Base-by-base conservation (phyloP, 2,888 invertebrate genomes). In the Danaus chrysippus region DNA sequence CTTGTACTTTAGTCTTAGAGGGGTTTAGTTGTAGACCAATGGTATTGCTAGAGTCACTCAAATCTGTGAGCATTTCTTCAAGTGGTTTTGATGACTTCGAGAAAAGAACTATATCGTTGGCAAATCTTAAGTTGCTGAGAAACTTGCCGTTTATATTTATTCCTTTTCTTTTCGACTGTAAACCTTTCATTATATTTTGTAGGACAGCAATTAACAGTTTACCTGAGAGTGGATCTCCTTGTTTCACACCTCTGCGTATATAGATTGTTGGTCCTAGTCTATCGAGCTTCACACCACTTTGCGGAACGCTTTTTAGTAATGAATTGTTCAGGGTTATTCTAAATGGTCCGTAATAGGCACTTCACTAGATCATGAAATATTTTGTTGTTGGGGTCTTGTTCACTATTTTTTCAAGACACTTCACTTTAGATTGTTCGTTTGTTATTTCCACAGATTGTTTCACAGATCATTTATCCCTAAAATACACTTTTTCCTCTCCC, bases 61-160 rank as follows among this genome's bases (percentile, higher is more conserved):
- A 17, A 52, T 52, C 52, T 52, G 13, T 52, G 12, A 52, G 52
- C 52, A 52, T 52, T 52, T 52, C 52, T 52, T 52, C 15, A 13
- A 52, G 52, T 52, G 5, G 52, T 52, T 52, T 52, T 46, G 58
- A 13, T 49, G 46, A 17, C 12, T 46, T 19, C 2, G 34, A n/a
- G 49, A 49, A 49, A 11, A 62, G n/a, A n/a, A n/a, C 42, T 9
- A 65, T 43, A 41, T 64, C 67, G 54, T 67, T 64, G 12, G 67
- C 64, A 49, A 67, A 64, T 55, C 64, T 54, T 3, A 62, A 44
- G 44, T 67, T 53, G 34, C 41, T 60, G 13, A 62, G 23, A 13
- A 49, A 19, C 44, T 62, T 46, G 0, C 60, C 60, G 17, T 62
- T 43, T 41, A 67, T 64, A 10, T 34, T 19, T 46, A 67, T 44